phyloP scores from a whole-genome alignment of 2,797 vertebrate genomes.

The Antrozous pallidus region DNA sequence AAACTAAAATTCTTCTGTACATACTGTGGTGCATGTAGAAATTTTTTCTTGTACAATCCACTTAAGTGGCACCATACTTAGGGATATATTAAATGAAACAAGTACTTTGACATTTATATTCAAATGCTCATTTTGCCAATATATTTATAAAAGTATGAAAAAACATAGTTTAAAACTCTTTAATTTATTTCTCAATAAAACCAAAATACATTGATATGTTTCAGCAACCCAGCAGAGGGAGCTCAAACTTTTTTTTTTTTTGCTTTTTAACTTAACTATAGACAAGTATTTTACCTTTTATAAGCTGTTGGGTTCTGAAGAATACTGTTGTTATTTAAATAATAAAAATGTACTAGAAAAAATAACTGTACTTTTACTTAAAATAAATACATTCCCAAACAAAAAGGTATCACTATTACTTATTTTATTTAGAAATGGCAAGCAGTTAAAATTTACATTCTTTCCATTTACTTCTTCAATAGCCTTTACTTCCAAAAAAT shows the following conservation, averaged over 20 bases:
- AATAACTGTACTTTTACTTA: neutral
- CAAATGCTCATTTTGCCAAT: neutral
- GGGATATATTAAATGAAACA: neutral
- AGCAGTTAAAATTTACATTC: neutral
- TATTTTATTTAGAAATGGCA: conserved; percentile 18
- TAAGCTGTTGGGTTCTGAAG: conserved; percentile 29
- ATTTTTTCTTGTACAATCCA: neutral
- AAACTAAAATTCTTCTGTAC: neutral
- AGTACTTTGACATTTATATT: neutral
- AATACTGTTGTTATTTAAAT: conserved; percentile 29
- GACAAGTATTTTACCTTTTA: conserved; percentile 35
- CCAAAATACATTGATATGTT: neutral
- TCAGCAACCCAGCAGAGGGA: conserved; percentile 81
- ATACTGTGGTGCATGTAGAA: neutral
- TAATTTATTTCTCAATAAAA: conserved; percentile 34
- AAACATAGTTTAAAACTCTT: conserved; percentile 19
- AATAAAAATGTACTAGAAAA: neutral
- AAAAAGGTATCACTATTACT: neutral
- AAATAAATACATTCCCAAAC: neutral
- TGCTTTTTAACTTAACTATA: conserved; percentile 4
- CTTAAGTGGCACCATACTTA: neutral
- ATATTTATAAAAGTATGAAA: neutral
- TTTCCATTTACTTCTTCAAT: conserved; percentile 20
- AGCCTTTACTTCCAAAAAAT: neutral
- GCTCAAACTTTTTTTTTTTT: conserved; percentile 69